phyloP scores from a whole-genome alignment of 2,888 invertebrate species.

The Selenia dentaria region DNA sequence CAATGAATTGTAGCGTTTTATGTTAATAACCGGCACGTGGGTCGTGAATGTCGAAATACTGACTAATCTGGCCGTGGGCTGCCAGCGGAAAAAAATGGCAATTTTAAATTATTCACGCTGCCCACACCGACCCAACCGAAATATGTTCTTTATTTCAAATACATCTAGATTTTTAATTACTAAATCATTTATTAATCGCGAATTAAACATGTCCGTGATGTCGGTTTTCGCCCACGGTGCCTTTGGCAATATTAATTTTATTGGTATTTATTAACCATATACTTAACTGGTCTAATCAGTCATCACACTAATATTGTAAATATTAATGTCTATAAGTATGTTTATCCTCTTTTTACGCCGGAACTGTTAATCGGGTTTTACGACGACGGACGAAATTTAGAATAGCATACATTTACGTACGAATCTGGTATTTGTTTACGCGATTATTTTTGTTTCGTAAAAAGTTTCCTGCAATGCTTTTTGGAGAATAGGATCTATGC shows the following conservation, averaged over 20 bases:
- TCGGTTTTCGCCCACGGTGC: slow-evolving; percentile 56
- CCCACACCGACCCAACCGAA: slow-evolving; percentile 62
- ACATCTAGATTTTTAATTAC: slow-evolving; percentile 74
- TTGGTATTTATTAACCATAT: slow-evolving; percentile 35
- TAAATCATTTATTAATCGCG: slow-evolving; percentile 66
- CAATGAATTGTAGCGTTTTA: slow-evolving; percentile 81
- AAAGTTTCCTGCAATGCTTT: no score
- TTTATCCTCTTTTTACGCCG: no score
- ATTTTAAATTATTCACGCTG: slow-evolving; percentile 82
- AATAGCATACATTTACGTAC: no score
- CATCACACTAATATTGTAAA: no score
- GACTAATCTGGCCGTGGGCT: slow-evolving; percentile 80
- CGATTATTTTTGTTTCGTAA: no score
- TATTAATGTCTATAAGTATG: no score
- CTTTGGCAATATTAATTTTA: slow-evolving; percentile 32
- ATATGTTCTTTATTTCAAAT: slow-evolving; percentile 65
- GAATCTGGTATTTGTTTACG: no score
- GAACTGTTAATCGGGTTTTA: no score
- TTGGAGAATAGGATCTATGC: no score
- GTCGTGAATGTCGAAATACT: slow-evolving; percentile 80
- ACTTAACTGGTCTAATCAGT: slow-evolving; percentile 20
- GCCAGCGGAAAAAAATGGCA: slow-evolving; percentile 76
- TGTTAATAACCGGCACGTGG: slow-evolving; percentile 77
- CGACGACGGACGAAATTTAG: no score
- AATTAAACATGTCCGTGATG: slow-evolving; percentile 40